phyloP scores from a whole-genome alignment of 2,888 invertebrate genomes.

The Zaprionus lineosus region DNA sequence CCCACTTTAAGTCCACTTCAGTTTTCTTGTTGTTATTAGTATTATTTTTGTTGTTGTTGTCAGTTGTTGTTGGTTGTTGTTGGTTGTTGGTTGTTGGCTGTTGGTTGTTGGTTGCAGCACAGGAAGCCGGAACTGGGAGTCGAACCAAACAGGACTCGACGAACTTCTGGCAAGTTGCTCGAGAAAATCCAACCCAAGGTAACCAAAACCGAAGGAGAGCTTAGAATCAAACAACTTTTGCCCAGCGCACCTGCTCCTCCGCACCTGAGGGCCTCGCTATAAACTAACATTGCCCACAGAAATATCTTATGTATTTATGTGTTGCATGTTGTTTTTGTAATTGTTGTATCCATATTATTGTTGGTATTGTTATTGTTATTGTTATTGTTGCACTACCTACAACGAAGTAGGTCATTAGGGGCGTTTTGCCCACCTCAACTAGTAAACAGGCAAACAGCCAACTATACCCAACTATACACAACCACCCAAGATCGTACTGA shows the following conservation, averaged over 20 bases:
- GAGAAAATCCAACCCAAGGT: constrained; percentile 20
- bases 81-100: constrained; percentile 16
- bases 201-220: background rate
- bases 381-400: constrained; percentile 36
- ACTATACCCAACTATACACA: too few relatives aligned
- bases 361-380: constrained; percentile 29
- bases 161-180: constrained; percentile 51
- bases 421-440: constrained; percentile 41
- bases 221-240: constrained; percentile 42
- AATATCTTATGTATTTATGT: constrained; percentile 41
- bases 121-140: constrained; percentile 58
- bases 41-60: constrained; percentile 15
- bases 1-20: constrained; percentile 66
- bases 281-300: constrained; percentile 35
- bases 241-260: constrained; percentile 51
- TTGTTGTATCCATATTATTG: too few relatives aligned
- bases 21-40: too few relatives aligned
- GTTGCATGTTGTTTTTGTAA: constrained; percentile 13
- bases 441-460: too few relatives aligned
- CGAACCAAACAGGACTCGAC: constrained; percentile 54
- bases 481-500: too few relatives aligned
- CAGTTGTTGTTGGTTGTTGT: constrained; percentile 5
- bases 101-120: constrained; percentile 13
- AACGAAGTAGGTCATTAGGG: constrained; percentile 77
- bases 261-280: constrained; percentile 1